A percentile compares a stretch with the other conserved stretches of the same genome.
These are phyloP conservation scores for Dipodomys merriami DNA, from an alignment of 2,113 vertebrate species.

Conservation along the genomic window DNA sequence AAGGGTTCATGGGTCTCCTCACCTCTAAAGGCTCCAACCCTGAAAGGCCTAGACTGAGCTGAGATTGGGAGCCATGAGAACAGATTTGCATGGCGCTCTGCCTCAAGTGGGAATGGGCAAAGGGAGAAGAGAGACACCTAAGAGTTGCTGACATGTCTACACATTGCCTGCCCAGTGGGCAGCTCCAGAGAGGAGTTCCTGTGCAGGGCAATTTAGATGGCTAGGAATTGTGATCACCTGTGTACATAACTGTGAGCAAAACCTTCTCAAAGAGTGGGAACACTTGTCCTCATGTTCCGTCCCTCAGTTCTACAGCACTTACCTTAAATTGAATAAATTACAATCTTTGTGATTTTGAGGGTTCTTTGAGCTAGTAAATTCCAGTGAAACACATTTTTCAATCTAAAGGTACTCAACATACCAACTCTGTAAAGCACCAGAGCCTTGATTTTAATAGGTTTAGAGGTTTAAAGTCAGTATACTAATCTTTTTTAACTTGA, in stretches of 20 bases:
- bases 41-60: too few species aligned
- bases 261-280: neutral
- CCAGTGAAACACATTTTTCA: conserved; percentile 90
- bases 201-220: neutral
- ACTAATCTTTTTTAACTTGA: neutral
- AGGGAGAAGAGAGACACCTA: neutral
- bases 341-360: conserved; percentile 90
- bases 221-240: neutral
- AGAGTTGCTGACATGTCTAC: neutral
- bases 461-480: neutral
- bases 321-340: conserved; percentile 93
- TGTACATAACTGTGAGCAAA: too few species aligned
- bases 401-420: conserved; percentile 96
- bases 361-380: conserved; percentile 89
- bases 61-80: neutral
- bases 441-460: neutral
- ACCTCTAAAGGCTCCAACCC: too few species aligned
- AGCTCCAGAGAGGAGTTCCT: neutral
- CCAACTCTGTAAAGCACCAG: conserved; percentile 90
- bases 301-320: conserved; percentile 70
- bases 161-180: accelerated
- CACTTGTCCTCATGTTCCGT: neutral
- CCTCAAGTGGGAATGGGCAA: neutral
- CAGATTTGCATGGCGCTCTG: neutral
- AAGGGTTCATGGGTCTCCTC: too few species aligned